Evolutionary conservation across 2,797 vertebrate species (phyloP).

Genomic region (Falco peregrinus): DNA sequence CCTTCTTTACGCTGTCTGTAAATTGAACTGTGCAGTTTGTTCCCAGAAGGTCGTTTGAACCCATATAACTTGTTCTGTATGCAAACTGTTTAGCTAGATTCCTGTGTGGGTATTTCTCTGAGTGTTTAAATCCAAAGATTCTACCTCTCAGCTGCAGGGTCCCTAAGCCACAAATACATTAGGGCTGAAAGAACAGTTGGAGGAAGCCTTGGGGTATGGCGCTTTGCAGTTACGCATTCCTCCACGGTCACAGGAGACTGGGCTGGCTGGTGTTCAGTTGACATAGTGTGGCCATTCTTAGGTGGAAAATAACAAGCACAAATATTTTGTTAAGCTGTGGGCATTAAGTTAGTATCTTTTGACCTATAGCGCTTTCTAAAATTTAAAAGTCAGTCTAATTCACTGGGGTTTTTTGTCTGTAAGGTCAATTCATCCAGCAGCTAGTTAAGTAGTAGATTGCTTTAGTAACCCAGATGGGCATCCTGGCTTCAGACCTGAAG

Average conservation of each 20-base stretch:
- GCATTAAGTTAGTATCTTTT: not conserved
- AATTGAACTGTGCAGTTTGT: not conserved
- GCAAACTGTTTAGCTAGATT: not conserved
- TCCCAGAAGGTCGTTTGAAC: not conserved
- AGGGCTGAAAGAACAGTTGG: not conserved
- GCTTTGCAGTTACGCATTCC: not conserved
- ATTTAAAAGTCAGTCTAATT: not conserved
- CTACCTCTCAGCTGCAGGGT: not conserved
- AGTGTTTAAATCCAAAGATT: not conserved
- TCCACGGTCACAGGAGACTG: not conserved
- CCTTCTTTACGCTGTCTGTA: not conserved
- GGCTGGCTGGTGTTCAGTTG: not conserved
- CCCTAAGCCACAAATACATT: not conserved
- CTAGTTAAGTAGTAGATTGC: not conserved
- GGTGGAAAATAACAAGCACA: not conserved
- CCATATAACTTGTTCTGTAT: not conserved
- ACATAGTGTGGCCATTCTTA: not conserved
- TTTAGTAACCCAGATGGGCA: not conserved
- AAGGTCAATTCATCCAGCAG: not conserved
- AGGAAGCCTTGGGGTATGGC: not conserved
- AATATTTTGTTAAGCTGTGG: not conserved
- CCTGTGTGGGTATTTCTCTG: not conserved
- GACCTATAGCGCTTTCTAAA: not conserved
- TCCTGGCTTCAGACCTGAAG: not conserved
- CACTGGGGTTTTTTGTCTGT: not conserved